A percentile compares a stretch with the other conserved stretches of the same genome.
phyloP scores from a whole-genome alignment of 2,797 vertebrate genomes.

The Sebastes cheni region DNA sequence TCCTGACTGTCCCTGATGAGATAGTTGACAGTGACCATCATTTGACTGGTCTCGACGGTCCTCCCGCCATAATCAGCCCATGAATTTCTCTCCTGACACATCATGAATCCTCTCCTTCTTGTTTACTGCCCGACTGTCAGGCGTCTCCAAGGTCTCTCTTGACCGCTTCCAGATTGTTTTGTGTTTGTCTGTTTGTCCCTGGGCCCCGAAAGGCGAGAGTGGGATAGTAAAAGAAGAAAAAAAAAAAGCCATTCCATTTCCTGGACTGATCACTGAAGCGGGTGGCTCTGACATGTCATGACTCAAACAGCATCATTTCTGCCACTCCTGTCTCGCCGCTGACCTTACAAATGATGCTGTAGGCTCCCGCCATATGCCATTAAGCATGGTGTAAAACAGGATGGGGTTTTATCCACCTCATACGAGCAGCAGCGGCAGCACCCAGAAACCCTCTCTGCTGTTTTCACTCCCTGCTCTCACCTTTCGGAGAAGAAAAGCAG shows the following conservation, averaged over 20 bases:
- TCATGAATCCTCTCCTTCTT: slow-evolving; percentile 58
- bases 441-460: slow-evolving; percentile 13
- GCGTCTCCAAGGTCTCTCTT: slow-evolving; percentile 73
- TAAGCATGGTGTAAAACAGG: slow-evolving; percentile 77
- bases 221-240: slow-evolving; percentile 44
- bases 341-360: slow-evolving; percentile 85
- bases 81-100: slow-evolving; percentile 46
- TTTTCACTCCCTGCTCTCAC: slow-evolving; percentile 47
- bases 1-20: background rate
- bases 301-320: slow-evolving; percentile 85
- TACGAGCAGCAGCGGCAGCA: slow-evolving; percentile 1
- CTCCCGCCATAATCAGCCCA: background rate
- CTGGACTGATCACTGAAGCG: slow-evolving; percentile 83
- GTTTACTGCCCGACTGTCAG: slow-evolving; percentile 71
- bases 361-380: slow-evolving; percentile 77
- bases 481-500: slow-evolving; percentile 59
- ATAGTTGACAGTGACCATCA: background rate
- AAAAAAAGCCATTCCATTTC: slow-evolving; percentile 80
- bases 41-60: background rate
- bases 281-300: slow-evolving; percentile 82
- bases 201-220: slow-evolving; percentile 60
- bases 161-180: slow-evolving; percentile 72
- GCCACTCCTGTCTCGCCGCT: slow-evolving; percentile 78
- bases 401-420: slow-evolving; percentile 41
- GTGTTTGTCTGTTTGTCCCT: slow-evolving; percentile 76